phyloP scores from a whole-genome alignment of 2,113 vertebrate genomes.

The Rissa tridactyla region DNA sequence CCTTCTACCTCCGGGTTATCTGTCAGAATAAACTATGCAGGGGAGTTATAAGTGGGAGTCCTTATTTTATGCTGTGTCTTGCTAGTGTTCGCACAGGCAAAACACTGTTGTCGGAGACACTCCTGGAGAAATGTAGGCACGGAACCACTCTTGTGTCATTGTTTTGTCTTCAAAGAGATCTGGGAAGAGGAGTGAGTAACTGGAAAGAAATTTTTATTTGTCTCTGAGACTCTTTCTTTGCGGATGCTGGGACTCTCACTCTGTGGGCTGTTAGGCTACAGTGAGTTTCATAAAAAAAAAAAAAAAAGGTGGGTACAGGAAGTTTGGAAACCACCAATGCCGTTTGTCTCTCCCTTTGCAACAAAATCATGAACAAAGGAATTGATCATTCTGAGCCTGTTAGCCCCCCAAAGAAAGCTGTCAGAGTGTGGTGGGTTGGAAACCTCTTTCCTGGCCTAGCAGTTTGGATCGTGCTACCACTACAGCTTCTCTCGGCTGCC shows the following conservation, averaged over 20 bases:
- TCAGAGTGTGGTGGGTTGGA: neutral
- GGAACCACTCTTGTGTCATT: neutral
- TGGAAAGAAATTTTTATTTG: neutral
- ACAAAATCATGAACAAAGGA: neutral
- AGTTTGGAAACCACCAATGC: neutral
- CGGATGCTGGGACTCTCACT: neutral
- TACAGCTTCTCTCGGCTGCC: neutral
- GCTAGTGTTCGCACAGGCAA: neutral
- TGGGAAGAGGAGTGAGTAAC: neutral
- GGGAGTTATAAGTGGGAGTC: neutral
- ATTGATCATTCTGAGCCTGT: neutral
- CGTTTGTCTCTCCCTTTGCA: neutral
- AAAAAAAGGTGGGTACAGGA: neutral
- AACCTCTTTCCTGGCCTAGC: neutral
- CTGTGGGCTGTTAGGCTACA: neutral
- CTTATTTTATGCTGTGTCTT: slow-evolving; percentile 3
- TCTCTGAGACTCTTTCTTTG: neutral
- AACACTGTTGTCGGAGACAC: neutral
- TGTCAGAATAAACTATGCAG: neutral
- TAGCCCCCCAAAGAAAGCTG: neutral
- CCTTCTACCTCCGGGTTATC: neutral
- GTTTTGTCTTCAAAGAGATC: neutral
- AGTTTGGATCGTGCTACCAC: neutral
- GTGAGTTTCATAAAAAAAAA: neutral
- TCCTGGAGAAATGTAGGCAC: neutral